These are phyloP conservation scores for Periplaneta americana DNA, from an alignment of 1,140 invertebrate species.

Conservation along the genomic window DNA sequence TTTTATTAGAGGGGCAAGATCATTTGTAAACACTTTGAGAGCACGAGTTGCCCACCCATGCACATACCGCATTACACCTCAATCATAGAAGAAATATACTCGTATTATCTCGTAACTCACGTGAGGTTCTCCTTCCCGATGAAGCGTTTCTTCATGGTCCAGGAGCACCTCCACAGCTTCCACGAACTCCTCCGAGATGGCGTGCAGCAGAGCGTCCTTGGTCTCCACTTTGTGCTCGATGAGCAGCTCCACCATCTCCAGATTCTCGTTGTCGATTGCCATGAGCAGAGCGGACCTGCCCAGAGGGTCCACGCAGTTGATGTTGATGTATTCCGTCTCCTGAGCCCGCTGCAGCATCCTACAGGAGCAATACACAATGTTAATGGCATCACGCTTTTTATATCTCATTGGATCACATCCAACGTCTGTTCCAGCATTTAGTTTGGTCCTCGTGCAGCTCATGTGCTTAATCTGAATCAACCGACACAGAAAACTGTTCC, in stretches of 20 bases:
- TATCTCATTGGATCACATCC: too few relatives aligned
- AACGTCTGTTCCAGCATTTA: too few relatives aligned
- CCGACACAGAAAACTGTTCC: too few relatives aligned
- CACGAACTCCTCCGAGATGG: constrained; percentile 97
- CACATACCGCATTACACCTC: too few relatives aligned
- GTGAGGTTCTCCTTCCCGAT: constrained; percentile 73
- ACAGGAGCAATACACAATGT: too few relatives aligned
- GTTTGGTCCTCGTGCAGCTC: too few relatives aligned
- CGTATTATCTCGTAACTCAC: constrained; percentile 60
- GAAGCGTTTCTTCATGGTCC: constrained; percentile 82
- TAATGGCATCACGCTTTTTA: too few relatives aligned
- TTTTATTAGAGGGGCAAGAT: too few relatives aligned
- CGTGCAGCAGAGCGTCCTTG: constrained; percentile 90
- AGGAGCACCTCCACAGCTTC: constrained; percentile 94
- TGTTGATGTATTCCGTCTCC: constrained; percentile 80
- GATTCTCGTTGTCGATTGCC: constrained; percentile 99
- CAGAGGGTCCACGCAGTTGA: constrained; percentile 96
- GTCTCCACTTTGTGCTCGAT: constrained; percentile 85
- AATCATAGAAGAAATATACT: too few relatives aligned
- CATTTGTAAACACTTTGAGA: too few relatives aligned
- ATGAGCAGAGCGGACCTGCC: constrained; percentile 86
- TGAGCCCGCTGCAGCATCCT: constrained; percentile 73
- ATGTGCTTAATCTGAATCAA: too few relatives aligned
- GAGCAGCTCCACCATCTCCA: constrained; percentile 96
- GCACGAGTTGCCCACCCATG: too few relatives aligned